Percentiles rank a stretch among this genome's conserved stretches.
phyloP scores from a whole-genome alignment of 2,888 invertebrate genomes.

The Allophyes oxyacanthae region DNA sequence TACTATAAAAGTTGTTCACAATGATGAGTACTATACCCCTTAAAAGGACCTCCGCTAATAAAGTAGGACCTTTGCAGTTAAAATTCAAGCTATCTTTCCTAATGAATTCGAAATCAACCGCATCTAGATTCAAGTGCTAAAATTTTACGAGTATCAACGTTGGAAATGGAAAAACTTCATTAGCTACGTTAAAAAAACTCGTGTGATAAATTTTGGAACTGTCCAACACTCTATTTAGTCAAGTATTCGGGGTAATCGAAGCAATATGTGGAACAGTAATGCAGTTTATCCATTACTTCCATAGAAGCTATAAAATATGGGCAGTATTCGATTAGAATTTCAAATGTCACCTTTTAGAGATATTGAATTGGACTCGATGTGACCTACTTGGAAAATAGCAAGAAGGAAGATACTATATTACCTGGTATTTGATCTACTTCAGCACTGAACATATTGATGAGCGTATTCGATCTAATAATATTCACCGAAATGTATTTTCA shows the following conservation, averaged over 20 bases:
- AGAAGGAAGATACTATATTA: slow-evolving; percentile 35
- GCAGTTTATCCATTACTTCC: slow-evolving; percentile 39
- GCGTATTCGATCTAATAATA: not conserved
- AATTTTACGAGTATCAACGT: slow-evolving; percentile 9
- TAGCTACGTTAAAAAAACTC: slow-evolving; percentile 10
- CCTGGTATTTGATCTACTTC: slow-evolving; percentile 9
- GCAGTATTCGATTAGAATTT: slow-evolving; percentile 38
- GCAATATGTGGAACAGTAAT: slow-evolving; percentile 36
- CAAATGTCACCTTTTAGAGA: slow-evolving; percentile 49
- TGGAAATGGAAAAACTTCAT: slow-evolving; percentile 22
- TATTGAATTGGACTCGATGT: slow-evolving; percentile 30
- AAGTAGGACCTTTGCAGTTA: not conserved
- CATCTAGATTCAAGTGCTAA: slow-evolving; percentile 13
- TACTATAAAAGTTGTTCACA: too few species aligned
- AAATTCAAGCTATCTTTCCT: slow-evolving; percentile 14
- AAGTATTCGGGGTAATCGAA: slow-evolving; percentile 25
- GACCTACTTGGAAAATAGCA: slow-evolving; percentile 20
- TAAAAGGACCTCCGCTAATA: too few species aligned
- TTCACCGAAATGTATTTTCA: too few species aligned
- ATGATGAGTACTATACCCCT: too few species aligned
- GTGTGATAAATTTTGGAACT: slow-evolving; percentile 23
- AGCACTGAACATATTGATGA: slow-evolving; percentile 6
- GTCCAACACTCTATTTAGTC: slow-evolving; percentile 19
- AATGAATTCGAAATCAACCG: slow-evolving; percentile 13
- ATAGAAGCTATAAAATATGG: slow-evolving; percentile 29